Conservation (phyloP, 2,888 invertebrate species). For the Peribatodes rhomboidaria region DNA sequence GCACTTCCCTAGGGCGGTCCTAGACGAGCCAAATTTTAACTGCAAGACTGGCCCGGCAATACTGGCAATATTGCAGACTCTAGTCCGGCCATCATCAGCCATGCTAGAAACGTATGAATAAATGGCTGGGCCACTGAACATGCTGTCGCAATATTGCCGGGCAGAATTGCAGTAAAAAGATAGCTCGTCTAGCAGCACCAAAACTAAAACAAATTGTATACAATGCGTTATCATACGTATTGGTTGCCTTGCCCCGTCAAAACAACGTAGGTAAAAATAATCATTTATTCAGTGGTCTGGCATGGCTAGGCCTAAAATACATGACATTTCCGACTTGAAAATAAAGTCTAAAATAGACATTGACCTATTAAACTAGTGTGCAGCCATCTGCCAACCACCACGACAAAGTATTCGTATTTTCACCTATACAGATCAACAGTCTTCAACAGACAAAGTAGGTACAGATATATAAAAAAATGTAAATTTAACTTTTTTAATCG, state of each 20-base stretch:
- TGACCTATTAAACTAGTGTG: constrained; percentile 29
- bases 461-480: too few species aligned
- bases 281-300: constrained; percentile 28
- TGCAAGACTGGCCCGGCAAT: too few species aligned
- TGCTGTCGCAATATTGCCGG: too few species aligned
- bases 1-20: background rate
- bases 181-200: too few species aligned
- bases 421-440: background rate
- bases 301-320: constrained; percentile 20
- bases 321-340: constrained; percentile 22
- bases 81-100: too few species aligned
- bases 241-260: background rate
- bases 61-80: too few species aligned
- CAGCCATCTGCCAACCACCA: constrained; percentile 7
- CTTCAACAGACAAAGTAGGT: background rate
- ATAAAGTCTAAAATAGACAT: constrained; percentile 36
- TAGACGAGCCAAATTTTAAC: too few species aligned
- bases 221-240: constrained; percentile 11
- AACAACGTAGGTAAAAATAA: constrained; percentile 13
- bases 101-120: too few species aligned
- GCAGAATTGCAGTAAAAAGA: too few species aligned
- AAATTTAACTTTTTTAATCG: too few species aligned
- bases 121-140: too few species aligned
- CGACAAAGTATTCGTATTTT: background rate
- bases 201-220: constrained; percentile 14